A percentile compares a stretch with the other conserved stretches of the same genome.
phyloP scores from a whole-genome alignment of 2,888 invertebrate genomes.

The Polymixis flavicincta region DNA sequence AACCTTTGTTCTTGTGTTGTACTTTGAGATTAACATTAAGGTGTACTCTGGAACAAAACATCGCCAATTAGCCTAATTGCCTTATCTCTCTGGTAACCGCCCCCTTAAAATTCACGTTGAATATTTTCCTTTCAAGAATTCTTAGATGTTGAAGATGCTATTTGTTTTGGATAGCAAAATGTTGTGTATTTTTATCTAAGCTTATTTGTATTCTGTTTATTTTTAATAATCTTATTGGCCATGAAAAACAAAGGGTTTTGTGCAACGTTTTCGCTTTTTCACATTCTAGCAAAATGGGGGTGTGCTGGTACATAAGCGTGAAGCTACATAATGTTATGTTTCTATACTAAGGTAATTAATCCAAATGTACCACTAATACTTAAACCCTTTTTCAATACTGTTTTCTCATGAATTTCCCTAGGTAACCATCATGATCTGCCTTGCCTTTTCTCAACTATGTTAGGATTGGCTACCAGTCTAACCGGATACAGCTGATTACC shows the following conservation, averaged over 20 bases:
- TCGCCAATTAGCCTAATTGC: constrained; percentile 56
- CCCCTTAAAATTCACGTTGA: constrained; percentile 29
- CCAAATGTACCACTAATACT: not conserved
- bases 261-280: not conserved
- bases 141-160: constrained; percentile 14
- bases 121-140: constrained; percentile 36
- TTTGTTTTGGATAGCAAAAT: constrained; percentile 2
- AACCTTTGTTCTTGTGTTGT: constrained; percentile 37
- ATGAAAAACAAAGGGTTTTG: not conserved
- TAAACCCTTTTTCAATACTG: not conserved
- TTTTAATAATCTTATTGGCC: not conserved
- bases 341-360: not conserved
- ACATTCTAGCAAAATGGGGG: not conserved
- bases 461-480: no score
- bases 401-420: not conserved
- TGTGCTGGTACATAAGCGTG: no score
- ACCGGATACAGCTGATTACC: no score
- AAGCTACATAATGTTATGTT: not conserved
- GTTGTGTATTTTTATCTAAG: not conserved
- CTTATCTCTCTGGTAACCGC: constrained; percentile 41
- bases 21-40: constrained; percentile 47
- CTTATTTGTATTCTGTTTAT: not conserved
- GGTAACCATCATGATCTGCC: not conserved
- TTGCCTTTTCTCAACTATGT: no score
- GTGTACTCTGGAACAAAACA: constrained; percentile 45